Conservation (phyloP, 1,140 invertebrate genomes). For the Hermetia illucens region DNA sequence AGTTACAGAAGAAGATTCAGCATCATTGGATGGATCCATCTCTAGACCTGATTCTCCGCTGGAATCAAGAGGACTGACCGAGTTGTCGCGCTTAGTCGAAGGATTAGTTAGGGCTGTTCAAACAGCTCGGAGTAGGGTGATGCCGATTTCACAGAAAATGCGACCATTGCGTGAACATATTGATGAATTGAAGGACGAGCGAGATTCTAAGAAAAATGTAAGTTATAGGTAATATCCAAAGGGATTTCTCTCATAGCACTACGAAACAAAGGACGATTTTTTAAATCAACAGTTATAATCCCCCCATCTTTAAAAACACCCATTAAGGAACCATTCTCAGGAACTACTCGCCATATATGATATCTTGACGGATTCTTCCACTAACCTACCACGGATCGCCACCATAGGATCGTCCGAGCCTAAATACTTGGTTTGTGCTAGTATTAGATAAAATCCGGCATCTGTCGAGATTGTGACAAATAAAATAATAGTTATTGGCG, state of each 20-base stretch:
- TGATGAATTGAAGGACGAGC: constrained; percentile 4
- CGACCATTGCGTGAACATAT: constrained; percentile 1
- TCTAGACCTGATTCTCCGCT: constrained; percentile 1
- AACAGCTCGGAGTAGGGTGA: background rate
- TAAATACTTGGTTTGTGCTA: no score
- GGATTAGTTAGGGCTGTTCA: constrained; percentile 6
- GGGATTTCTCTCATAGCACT: background rate
- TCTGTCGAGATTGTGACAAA: no score
- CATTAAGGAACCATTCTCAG: background rate
- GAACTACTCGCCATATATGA: no score
- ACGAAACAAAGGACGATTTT: background rate
- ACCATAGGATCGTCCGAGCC: no score
- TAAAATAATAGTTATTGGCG: no score
- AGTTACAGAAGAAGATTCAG: constrained; percentile 6
- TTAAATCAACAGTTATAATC: background rate
- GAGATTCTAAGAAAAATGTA: constrained; percentile 7
- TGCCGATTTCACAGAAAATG: constrained; percentile 4
- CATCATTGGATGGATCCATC: background rate
- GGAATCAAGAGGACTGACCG: constrained; percentile 3
- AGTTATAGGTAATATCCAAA: background rate
- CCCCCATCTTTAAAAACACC: background rate
- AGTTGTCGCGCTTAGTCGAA: constrained; percentile 4
- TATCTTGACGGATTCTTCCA: no score
- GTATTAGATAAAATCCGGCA: no score
- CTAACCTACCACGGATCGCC: no score